Percentiles rank a stretch among this genome's conserved stretches.
phyloP scores from a whole-genome alignment of 2,113 vertebrate genomes.

The Serilophus lunatus region DNA sequence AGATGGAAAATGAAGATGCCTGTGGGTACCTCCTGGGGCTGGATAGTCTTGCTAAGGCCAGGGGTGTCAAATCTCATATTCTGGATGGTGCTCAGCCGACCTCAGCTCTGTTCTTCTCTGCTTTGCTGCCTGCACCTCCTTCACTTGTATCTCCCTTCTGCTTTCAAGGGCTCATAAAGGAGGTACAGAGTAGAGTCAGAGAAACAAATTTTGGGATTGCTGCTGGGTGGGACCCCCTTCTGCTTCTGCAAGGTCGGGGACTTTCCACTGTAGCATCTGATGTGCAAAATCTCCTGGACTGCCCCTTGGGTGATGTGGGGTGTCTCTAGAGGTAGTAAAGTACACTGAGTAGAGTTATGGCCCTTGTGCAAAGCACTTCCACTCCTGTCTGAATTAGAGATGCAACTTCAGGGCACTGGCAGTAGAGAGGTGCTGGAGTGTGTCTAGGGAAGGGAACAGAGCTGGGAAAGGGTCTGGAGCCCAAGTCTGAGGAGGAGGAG shows the following conservation, averaged over 20 bases:
- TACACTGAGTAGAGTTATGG: rapidly evolving
- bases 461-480: not conserved
- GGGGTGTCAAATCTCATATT: not conserved
- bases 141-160: not conserved
- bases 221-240: not conserved
- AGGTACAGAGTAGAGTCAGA: not conserved
- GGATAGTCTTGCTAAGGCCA: not conserved
- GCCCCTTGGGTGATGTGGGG: not conserved
- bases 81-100: not conserved
- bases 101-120: not conserved
- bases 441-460: not conserved
- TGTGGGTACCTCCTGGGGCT: not conserved
- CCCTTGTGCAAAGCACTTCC: not conserved
- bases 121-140: not conserved
- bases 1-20: not conserved
- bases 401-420: not conserved
- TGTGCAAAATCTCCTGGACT: not conserved
- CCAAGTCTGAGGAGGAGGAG: not conserved
- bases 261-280: not conserved
- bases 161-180: rapidly evolving
- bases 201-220: not conserved
- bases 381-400: not conserved
- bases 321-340: not conserved
- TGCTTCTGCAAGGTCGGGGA: not conserved
- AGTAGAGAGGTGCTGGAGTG: not conserved